phyloP scores from a whole-genome alignment of 2,888 invertebrate species.

The Glaucopsyche alexis region DNA sequence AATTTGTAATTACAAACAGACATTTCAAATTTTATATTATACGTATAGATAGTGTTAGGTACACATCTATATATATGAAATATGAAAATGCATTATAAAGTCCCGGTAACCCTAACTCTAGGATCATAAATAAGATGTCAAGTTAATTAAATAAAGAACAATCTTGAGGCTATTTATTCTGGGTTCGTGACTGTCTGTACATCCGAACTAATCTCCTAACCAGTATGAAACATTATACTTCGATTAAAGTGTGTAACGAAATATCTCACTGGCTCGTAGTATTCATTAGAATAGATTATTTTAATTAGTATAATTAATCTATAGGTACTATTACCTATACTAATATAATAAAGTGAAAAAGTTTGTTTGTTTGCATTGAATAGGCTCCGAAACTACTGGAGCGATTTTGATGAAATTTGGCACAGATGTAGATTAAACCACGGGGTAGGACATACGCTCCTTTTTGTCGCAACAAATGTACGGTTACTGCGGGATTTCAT shows the following conservation, averaged over 20 bases:
- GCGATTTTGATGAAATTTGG: no score
- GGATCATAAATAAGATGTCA: conserved; percentile 13
- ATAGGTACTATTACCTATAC: neutral
- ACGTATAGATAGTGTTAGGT: no score
- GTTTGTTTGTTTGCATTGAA: neutral
- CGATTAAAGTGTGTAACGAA: neutral
- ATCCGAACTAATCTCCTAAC: neutral
- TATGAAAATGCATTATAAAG: no score
- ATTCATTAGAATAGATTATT: conserved; percentile 14
- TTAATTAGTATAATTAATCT: neutral
- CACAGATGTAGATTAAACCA: no score
- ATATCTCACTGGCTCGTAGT: neutral
- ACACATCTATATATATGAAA: no score
- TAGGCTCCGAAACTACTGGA: no score
- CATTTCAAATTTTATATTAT: no score
- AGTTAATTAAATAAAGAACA: conserved; percentile 17
- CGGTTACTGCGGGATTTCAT: no score
- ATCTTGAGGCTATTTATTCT: conserved; percentile 9
- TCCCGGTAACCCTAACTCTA: neutral
- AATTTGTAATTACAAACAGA: no score
- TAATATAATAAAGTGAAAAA: neutral
- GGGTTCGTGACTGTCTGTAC: neutral
- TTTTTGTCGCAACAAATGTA: no score
- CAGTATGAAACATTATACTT: conserved; percentile 17
- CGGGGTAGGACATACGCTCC: no score